Conservation (phyloP, 2,888 invertebrate genomes). For the Ferdinandea cuprea region DNA sequence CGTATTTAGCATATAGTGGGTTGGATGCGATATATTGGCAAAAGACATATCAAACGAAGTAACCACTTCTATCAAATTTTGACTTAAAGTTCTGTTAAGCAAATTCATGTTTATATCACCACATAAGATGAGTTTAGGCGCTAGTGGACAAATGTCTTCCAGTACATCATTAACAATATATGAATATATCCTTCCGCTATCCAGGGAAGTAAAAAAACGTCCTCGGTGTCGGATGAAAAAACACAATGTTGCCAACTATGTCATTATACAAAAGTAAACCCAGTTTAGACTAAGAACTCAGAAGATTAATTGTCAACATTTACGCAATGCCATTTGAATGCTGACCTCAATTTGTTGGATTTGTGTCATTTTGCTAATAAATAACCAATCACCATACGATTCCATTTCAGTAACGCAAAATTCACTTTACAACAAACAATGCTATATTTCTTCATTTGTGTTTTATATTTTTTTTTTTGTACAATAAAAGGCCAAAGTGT, state of each 20-base stretch:
- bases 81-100: no score
- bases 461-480: background rate
- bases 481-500: slow-evolving; percentile 42
- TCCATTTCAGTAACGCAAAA: slow-evolving; percentile 32
- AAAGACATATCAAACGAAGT: no score
- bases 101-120: no score
- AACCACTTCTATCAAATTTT: no score
- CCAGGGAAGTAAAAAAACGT: no score
- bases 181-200: no score
- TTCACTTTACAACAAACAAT: slow-evolving; percentile 35
- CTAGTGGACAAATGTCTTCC: no score
- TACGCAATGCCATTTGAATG: background rate
- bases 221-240: background rate
- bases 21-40: no score
- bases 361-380: slow-evolving; percentile 14
- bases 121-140: no score
- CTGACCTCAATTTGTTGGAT: slow-evolving; percentile 15
- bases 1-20: no score
- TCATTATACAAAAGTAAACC: background rate
- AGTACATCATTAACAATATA: no score
- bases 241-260: background rate
- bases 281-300: background rate
- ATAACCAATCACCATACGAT: background rate
- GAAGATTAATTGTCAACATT: background rate
- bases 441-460: no score